phyloP scores from a whole-genome alignment of 2,113 vertebrate genomes.

The Myiozetetes cayanensis region DNA sequence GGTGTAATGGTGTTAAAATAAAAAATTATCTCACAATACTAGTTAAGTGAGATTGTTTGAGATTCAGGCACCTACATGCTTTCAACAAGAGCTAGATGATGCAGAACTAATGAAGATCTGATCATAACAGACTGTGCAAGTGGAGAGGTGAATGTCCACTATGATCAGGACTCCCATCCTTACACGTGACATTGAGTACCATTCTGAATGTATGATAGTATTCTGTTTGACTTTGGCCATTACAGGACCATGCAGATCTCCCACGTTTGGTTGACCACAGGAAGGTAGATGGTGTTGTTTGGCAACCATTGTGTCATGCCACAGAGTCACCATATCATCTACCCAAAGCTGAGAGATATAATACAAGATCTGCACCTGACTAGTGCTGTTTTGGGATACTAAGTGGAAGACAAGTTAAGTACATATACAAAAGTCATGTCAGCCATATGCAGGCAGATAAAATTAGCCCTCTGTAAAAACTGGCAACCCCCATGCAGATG shows the following conservation, averaged over 20 bases:
- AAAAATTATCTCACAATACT: neutral
- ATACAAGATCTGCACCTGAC: neutral
- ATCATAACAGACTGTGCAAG: neutral
- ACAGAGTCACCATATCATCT: neutral
- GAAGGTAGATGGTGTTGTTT: neutral
- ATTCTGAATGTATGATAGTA: neutral
- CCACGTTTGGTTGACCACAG: neutral
- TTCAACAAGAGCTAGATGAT: neutral
- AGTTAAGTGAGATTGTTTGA: neutral
- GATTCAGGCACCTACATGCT: neutral
- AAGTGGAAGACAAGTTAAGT: neutral
- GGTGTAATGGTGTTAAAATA: neutral
- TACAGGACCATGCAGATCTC: neutral
- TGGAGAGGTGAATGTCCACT: neutral
- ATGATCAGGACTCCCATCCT: neutral
- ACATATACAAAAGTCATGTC: neutral
- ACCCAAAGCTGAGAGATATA: neutral
- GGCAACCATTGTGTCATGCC: neutral
- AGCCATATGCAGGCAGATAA: neutral
- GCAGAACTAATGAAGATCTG: neutral
- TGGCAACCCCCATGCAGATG: accelerated
- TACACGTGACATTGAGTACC: neutral
- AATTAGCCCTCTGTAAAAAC: neutral
- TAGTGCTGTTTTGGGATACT: neutral
- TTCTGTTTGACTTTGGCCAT: neutral